Conservation (phyloP, 2,797 vertebrate species). For the Tarsius wallacei region DNA sequence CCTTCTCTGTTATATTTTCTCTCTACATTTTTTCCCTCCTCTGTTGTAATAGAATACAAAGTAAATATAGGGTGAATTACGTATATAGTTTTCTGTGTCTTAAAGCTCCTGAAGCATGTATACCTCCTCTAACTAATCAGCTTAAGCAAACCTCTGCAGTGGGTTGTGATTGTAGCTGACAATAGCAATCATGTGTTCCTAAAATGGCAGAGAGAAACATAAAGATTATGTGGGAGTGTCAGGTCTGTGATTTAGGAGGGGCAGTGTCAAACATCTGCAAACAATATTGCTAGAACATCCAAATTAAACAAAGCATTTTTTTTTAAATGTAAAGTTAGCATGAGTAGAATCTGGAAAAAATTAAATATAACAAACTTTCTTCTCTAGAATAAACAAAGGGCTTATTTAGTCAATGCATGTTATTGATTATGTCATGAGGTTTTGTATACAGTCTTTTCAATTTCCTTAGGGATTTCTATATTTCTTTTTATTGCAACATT, state of each 20-base stretch:
- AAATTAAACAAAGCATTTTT: conserved; percentile 57
- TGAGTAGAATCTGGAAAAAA: neutral
- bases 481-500: conserved; percentile 62
- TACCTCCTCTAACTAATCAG: conserved; percentile 45
- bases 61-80: neutral
- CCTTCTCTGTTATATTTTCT: neutral
- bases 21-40: neutral
- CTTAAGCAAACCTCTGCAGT: conserved; percentile 56
- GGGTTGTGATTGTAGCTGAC: conserved; percentile 69
- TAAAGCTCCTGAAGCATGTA: conserved; percentile 13
- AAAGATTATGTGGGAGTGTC: conserved; percentile 56
- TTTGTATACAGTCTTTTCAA: neutral
- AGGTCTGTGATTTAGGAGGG: conserved; percentile 41
- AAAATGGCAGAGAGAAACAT: conserved; percentile 25
- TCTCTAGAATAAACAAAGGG: conserved; percentile 61
- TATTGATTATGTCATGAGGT: conserved; percentile 6
- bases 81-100: conserved; percentile 5
- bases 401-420: neutral
- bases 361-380: conserved; percentile 23
- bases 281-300: neutral
- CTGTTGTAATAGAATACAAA: neutral
- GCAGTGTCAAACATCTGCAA: conserved; percentile 49
- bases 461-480: conserved; percentile 48
- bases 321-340: neutral
- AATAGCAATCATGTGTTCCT: conserved; percentile 45